These are phyloP conservation scores for Andrena camellia DNA, from an alignment of 2,888 invertebrate species.

Conservation along the genomic window DNA sequence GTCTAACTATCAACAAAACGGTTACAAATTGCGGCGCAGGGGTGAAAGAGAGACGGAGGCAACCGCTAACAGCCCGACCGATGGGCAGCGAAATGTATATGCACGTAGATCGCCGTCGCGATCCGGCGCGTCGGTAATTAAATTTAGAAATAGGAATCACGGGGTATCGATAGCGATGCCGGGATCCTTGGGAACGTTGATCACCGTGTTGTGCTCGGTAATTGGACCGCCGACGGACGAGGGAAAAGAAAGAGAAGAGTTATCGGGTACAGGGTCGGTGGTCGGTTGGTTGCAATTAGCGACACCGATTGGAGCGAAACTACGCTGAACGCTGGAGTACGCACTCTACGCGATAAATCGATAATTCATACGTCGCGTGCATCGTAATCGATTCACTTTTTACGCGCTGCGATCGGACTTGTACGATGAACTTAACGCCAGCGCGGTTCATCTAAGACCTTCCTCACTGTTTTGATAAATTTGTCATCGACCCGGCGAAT, in stretches of 20 bases:
- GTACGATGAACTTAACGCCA: no score
- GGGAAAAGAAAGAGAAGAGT: slow-evolving; percentile 46
- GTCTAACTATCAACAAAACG: slow-evolving; percentile 61
- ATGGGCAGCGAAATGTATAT: slow-evolving; percentile 41
- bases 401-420: no score
- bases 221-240: slow-evolving; percentile 31
- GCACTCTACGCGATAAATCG: slow-evolving; percentile 35
- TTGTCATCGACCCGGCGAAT: no score
- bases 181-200: slow-evolving; percentile 34
- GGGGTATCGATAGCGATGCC: slow-evolving; percentile 39
- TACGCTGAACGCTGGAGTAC: slow-evolving; percentile 14
- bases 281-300: slow-evolving; percentile 44
- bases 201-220: slow-evolving; percentile 35
- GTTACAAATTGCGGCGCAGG: slow-evolving; percentile 72
- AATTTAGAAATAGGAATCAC: slow-evolving; percentile 60
- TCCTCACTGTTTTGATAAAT: no score
- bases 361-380: slow-evolving; percentile 16
- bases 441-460: no score
- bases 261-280: slow-evolving; percentile 45
- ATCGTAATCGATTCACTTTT: slow-evolving; percentile 26
- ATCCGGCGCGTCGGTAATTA: slow-evolving; percentile 54
- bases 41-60: slow-evolving; percentile 1
- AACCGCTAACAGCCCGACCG: neutral
- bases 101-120: neutral
- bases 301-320: slow-evolving; percentile 43